These are phyloP conservation scores for Drosophila longiperda DNA, from an alignment of 2,888 invertebrate species.

Conservation along the genomic window DNA sequence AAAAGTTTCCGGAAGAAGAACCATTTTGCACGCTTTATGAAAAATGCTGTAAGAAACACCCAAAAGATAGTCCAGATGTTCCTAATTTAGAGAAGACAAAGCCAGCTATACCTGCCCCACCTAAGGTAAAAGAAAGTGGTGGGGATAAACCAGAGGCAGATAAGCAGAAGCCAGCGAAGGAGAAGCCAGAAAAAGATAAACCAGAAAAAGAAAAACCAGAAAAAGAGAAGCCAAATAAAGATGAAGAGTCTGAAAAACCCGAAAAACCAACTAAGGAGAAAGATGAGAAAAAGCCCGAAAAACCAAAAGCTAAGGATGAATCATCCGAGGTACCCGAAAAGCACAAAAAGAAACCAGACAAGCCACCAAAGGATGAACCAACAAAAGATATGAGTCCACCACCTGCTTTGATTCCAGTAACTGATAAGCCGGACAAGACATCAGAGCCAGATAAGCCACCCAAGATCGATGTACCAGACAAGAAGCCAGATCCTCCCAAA, in stretches of 20 bases:
- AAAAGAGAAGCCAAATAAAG: neutral
- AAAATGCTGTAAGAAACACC: conserved; percentile 29
- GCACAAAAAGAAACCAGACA: neutral
- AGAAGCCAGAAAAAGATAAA: neutral
- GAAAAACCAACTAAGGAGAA: neutral
- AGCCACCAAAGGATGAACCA: neutral
- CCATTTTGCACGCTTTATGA: conserved; percentile 11
- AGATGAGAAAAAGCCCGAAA: neutral
- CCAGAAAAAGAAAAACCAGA: neutral
- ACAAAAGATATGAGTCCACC: neutral
- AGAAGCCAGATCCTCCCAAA: neutral
- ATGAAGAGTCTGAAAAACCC: neutral
- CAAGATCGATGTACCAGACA: neutral
- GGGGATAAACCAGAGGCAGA: neutral
- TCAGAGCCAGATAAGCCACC: neutral
- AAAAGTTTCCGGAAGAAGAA: neutral
- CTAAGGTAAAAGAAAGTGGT: neutral
- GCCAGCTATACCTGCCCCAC: neutral
- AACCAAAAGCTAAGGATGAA: neutral
- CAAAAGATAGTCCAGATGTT: neutral
- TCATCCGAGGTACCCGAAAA: neutral
- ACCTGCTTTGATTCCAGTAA: neutral
- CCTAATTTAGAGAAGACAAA: neutral
- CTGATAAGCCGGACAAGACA: neutral
- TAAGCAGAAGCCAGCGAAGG: neutral